phyloP scores from a whole-genome alignment of 2,888 invertebrate species.

The Lydus trimaculatus region DNA sequence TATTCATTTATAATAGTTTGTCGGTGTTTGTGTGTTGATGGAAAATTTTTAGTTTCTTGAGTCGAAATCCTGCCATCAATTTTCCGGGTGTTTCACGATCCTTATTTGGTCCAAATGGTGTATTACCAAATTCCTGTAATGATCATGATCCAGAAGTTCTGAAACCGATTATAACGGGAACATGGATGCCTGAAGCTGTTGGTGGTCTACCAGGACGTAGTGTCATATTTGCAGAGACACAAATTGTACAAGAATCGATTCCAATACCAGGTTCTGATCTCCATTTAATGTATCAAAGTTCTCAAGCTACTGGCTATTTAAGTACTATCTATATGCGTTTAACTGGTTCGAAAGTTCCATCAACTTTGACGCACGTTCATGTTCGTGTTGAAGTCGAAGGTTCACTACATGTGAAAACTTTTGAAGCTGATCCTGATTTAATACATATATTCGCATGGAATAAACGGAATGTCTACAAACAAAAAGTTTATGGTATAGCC shows the following conservation, averaged over 20 bases:
- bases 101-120: slow-evolving; percentile 62
- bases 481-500: slow-evolving; percentile 90
- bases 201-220: slow-evolving; percentile 83
- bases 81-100: slow-evolving; percentile 66
- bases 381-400: slow-evolving; percentile 92
- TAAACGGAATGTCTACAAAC: slow-evolving; percentile 95
- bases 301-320: slow-evolving; percentile 92
- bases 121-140: slow-evolving; percentile 72
- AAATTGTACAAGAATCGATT: slow-evolving; percentile 96
- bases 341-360: slow-evolving; percentile 81
- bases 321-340: slow-evolving; percentile 92
- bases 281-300: slow-evolving; percentile 94
- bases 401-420: slow-evolving; percentile 87
- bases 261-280: slow-evolving; percentile 93
- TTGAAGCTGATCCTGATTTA: slow-evolving; percentile 95
- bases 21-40: background rate
- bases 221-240: slow-evolving; percentile 89
- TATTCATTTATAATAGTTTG: slow-evolving; percentile 28
- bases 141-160: slow-evolving; percentile 88
- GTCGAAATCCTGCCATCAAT: slow-evolving; percentile 60
- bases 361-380: slow-evolving; percentile 85
- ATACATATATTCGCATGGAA: slow-evolving; percentile 98
- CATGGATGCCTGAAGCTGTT: slow-evolving; percentile 90
- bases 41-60: slow-evolving; percentile 46
- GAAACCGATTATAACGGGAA: slow-evolving; percentile 85